A percentile compares a stretch with the other conserved stretches of the same genome.
Conservation (phyloP, 2,113 vertebrate genomes). For the Sylvia atricapilla region DNA sequence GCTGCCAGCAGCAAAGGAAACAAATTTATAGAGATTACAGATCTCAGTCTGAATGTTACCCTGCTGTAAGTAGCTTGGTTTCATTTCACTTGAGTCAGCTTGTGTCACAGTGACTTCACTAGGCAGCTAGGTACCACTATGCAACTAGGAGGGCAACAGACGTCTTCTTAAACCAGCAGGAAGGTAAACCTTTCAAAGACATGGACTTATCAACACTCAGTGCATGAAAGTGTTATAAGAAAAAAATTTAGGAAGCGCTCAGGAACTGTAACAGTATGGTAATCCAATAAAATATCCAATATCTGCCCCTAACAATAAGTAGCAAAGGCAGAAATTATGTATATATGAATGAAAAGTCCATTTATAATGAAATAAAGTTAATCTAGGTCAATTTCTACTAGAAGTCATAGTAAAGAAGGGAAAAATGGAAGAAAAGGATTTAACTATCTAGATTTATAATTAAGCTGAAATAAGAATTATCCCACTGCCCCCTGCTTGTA, state of each 20-base stretch:
- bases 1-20: neutral
- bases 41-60: neutral
- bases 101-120: neutral
- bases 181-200: neutral
- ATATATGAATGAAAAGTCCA: neutral
- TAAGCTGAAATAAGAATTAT: neutral
- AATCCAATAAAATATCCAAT: neutral
- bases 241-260: neutral
- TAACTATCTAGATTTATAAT: neutral
- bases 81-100: neutral
- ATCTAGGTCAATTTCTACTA: neutral
- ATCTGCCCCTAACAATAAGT: neutral
- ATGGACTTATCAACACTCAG: neutral
- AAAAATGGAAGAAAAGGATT: neutral
- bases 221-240: accelerated
- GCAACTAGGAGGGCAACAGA: neutral
- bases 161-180: neutral
- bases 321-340: neutral
- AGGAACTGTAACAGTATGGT: neutral
- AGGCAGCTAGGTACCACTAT: neutral
- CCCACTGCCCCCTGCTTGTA: neutral
- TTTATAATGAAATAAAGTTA: neutral
- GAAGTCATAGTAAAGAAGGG: neutral
- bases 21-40: neutral
- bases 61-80: accelerated